Conservation (phyloP, 2,797 vertebrate genomes). For the Stomatorhinus walkeri region DNA sequence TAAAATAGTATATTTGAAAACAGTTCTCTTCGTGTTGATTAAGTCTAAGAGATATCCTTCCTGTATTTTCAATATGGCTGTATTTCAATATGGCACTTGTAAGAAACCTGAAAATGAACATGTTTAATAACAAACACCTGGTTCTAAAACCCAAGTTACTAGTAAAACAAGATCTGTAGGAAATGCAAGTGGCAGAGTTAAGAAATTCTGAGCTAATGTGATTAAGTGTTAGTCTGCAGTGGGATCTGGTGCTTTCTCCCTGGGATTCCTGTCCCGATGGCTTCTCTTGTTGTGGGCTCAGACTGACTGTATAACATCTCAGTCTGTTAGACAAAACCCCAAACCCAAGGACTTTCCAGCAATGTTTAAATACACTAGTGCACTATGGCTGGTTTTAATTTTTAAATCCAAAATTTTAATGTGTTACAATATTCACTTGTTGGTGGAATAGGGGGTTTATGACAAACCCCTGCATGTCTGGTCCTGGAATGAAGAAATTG, state of each 20-base stretch:
- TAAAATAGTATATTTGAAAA: not conserved
- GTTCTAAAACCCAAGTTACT: not conserved
- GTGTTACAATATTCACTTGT: not conserved
- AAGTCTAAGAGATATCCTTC: not conserved
- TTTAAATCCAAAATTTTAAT: not conserved
- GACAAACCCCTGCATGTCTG: not conserved
- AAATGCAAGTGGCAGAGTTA: not conserved
- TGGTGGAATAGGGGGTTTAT: not conserved
- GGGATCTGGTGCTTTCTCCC: not conserved
- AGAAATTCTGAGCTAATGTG: not conserved
- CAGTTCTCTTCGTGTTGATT: not conserved
- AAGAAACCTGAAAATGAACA: not conserved
- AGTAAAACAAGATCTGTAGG: not conserved
- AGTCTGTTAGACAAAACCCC: not conserved
- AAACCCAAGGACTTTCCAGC: not conserved
- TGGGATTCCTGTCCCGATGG: not conserved
- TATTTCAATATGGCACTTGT: not conserved
- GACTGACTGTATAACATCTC: not conserved
- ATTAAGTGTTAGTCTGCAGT: not conserved
- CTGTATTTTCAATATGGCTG: not conserved
- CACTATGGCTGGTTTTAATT: not conserved
- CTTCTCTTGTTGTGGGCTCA: not conserved
- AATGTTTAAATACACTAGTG: not conserved
- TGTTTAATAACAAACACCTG: not conserved
- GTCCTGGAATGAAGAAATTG: not conserved